Evolutionary conservation across 2,113 vertebrate species (phyloP), one percentile per base, ranked within the genome.

Genomic region (Natator depressus): DNA sequence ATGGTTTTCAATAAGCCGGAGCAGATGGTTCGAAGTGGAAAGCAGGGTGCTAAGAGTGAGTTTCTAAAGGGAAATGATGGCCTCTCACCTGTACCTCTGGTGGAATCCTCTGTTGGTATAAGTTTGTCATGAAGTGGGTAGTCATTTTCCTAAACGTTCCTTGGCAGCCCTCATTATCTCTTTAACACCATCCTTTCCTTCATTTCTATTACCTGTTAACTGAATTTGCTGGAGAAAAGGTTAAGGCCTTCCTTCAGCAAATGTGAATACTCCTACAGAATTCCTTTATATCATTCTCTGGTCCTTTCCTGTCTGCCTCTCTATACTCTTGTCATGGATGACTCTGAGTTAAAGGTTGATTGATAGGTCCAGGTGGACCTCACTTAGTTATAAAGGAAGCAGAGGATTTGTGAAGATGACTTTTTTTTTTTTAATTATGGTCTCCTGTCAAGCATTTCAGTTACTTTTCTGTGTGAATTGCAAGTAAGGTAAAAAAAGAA

Each of bases 261-360:
- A 95, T 92, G 75, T 13, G 38, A 91, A 87, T 42, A 88, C 87
- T 25, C 75, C 81, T 92, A 88, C 93, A 95, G 83, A 94, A 94
- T 89, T 88, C 91, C 92, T 93, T 95, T 92, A 75, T 10, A 38
- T 81, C 53, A 31, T 31, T 46, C 12, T 55, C 81, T 95, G 53
- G 19, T 2, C 57, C 50, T 81, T 82, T 79, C 59, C 81, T 87
- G 46, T 83, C 93, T 35, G 8, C 38, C 31, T 55, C 20, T 25
- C 4, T 19, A 78, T 6, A 10, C 2, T 14, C 1, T 0, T 0
- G 2, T 1, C 22, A 29, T 87, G 95, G 89, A 91, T 92, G 92
- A 50, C 92, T 96, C 94, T 96, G 96, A 95, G 96, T 93, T 97
- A 95, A 96, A 82, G 93, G 93, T 94, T 92, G 88, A 96, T 96